These are phyloP conservation scores for Elephas maximus DNA, from an alignment of 2,113 vertebrate genomes.

Conservation along the genomic window DNA sequence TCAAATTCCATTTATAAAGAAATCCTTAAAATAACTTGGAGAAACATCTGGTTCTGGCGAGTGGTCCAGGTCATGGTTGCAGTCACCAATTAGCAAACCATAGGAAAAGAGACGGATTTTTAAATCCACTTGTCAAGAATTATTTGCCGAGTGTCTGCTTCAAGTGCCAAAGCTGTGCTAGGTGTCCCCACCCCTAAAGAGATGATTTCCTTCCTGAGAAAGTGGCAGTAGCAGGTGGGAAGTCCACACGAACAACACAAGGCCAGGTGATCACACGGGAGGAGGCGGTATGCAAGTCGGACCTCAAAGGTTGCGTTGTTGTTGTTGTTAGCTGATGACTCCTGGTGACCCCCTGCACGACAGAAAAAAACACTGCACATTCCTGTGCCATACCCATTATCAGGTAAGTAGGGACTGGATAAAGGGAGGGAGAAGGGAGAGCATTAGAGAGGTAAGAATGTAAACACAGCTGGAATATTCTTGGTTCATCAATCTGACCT, in stretches of 20 bases:
- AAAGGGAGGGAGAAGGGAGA: neutral
- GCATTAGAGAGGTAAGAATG: neutral
- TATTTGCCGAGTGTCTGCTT: neutral
- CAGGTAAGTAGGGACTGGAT: neutral
- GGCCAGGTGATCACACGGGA: neutral
- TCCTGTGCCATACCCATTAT: neutral
- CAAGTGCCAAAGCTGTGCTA: neutral
- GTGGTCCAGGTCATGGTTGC: constrained; percentile 60
- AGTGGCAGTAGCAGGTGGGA: neutral
- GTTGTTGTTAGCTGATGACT: neutral
- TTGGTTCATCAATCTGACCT: neutral
- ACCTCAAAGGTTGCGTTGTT: neutral
- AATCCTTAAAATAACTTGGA: constrained; percentile 79
- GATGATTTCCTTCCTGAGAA: neutral
- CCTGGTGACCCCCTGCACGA: neutral
- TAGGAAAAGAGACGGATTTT: constrained; percentile 64
- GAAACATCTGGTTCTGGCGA: constrained; percentile 75
- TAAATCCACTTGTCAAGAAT: constrained; percentile 60
- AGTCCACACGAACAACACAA: neutral
- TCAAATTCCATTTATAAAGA: constrained; percentile 78
- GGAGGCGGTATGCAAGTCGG: neutral
- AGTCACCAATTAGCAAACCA: constrained; percentile 73
- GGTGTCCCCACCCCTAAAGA: neutral
- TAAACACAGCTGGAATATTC: neutral
- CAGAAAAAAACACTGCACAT: neutral